Percentiles rank a stretch among this genome's conserved stretches.
Conservation (phyloP, 2,113 vertebrate species). For the Sebastes schlegelii region DNA sequence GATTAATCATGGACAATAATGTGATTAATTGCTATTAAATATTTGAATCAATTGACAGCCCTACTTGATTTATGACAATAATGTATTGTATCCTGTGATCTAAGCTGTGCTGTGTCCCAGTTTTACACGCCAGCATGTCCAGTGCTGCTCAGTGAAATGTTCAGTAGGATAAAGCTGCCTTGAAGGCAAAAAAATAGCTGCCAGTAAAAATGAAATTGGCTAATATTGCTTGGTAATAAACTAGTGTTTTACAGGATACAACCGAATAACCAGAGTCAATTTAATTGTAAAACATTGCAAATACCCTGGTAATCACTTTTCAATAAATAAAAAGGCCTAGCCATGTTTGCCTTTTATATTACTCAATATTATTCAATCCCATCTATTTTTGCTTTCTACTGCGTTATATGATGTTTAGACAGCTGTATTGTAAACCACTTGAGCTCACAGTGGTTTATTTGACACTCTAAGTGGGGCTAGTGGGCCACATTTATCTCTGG, state of each 20-base stretch:
- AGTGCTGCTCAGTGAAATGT: not conserved
- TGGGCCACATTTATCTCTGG: not conserved
- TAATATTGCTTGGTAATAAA: slow-evolving; percentile 26
- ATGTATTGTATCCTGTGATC: not conserved
- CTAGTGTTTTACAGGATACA: slow-evolving; percentile 2
- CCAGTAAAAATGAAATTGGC: slow-evolving; percentile 22
- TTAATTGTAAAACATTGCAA: slow-evolving; percentile 5
- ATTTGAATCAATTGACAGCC: too few relatives aligned
- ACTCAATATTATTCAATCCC: not conserved
- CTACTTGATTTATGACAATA: too few relatives aligned
- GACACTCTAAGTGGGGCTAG: not conserved
- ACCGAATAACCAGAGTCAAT: slow-evolving; percentile 7
- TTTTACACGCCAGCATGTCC: not conserved
- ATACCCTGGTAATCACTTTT: not conserved
- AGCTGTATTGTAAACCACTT: slow-evolving; percentile 1
- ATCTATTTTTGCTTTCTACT: not conserved
- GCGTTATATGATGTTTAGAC: not conserved
- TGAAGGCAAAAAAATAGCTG: slow-evolving; percentile 8
- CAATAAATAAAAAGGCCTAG: not conserved
- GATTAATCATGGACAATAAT: too few relatives aligned
- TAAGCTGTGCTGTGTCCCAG: not conserved
- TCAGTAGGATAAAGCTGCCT: slow-evolving; percentile 13
- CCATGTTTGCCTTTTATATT: not conserved
- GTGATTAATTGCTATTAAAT: too few relatives aligned
- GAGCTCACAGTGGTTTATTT: not conserved